phyloP scores from a whole-genome alignment of 2,797 vertebrate species.

The Tragopan temminckii region DNA sequence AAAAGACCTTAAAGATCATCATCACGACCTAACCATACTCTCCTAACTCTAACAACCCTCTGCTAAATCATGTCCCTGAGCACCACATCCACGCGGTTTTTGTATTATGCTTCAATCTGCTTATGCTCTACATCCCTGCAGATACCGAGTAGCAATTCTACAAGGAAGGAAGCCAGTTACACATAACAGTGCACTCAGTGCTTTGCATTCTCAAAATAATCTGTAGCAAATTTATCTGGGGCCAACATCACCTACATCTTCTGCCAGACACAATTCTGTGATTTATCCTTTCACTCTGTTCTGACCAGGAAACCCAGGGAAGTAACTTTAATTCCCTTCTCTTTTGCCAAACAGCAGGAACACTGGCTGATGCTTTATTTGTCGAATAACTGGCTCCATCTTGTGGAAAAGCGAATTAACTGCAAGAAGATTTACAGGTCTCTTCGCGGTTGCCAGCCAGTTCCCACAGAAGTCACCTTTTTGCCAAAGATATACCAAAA shows the following conservation, averaged over 20 bases:
- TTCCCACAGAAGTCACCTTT: neutral
- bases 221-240: neutral
- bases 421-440: neutral
- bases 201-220: neutral
- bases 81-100: too few relatives aligned
- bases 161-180: neutral
- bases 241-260: neutral
- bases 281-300: neutral
- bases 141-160: neutral
- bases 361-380: neutral
- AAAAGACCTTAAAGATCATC: too few relatives aligned
- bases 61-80: too few relatives aligned
- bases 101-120: neutral
- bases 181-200: rapidly evolving
- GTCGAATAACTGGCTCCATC: conserved; percentile 59
- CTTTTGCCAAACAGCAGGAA: neutral
- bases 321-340: neutral
- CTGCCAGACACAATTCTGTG: neutral
- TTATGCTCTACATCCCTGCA: neutral
- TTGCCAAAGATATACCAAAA: neutral
- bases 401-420: conserved; percentile 42
- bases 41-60: too few relatives aligned
- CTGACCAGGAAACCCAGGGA: neutral
- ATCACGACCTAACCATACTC: too few relatives aligned
- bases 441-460: neutral